A percentile compares a stretch with the other conserved stretches of the same genome.
Evolutionary conservation across 2,113 vertebrate genomes (phyloP).

Genomic region (Silurus asotus): DNA sequence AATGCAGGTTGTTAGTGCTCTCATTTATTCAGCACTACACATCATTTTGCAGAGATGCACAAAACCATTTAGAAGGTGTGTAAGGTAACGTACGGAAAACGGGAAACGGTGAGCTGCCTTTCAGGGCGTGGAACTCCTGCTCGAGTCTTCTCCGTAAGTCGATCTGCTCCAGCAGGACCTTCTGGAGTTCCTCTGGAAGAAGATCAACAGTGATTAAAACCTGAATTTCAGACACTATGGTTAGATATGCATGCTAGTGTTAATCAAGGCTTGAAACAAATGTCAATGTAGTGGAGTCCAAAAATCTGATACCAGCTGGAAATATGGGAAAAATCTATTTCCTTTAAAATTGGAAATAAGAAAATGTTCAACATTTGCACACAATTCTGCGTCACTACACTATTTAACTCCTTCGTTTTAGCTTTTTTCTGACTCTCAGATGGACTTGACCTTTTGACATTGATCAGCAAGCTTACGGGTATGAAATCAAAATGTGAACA

Average conservation of each 20-base stretch:
- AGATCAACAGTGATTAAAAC: conserved; percentile 53
- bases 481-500: neutral
- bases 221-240: neutral
- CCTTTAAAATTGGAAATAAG: neutral
- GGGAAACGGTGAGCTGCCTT: conserved; percentile 90
- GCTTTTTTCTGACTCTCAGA: neutral
- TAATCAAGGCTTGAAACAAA: neutral
- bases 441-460: neutral
- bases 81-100: conserved; percentile 91
- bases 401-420: neutral
- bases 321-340: neutral
- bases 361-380: neutral
- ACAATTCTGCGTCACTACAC: neutral
- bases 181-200: conserved; percentile 93
- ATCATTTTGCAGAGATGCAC: neutral
- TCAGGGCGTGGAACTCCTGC: conserved; percentile 95
- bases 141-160: conserved; percentile 93
- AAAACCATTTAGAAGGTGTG: neutral
- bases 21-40: neutral
- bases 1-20: neutral
- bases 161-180: conserved; percentile 97
- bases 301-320: neutral
- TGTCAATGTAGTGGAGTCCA: too few species aligned
- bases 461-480: neutral
- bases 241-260: neutral